phyloP scores from a whole-genome alignment of 2,888 invertebrate genomes.

The Dioctria rufipes region DNA sequence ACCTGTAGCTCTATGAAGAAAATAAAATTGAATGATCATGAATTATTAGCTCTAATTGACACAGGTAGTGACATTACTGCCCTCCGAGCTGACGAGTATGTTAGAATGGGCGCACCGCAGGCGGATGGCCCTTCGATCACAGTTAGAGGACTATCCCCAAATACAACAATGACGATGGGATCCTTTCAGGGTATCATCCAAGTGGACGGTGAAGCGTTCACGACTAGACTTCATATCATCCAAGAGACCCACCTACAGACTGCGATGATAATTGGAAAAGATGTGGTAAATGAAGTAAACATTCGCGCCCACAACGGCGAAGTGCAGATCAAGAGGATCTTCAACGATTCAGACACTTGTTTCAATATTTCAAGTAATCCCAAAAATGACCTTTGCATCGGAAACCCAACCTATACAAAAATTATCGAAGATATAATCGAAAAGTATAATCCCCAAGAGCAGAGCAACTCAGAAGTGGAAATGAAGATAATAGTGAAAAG shows the following conservation, averaged over 20 bases:
- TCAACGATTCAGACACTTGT: too few species aligned
- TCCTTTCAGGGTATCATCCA: too few species aligned
- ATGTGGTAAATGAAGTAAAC: too few species aligned
- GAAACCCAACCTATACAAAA: too few species aligned
- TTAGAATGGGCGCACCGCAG: background rate
- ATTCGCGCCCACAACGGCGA: too few species aligned
- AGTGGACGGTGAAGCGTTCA: background rate
- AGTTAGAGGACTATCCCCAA: background rate
- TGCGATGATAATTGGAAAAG: background rate
- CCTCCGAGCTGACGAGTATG: background rate
- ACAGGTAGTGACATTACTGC: background rate
- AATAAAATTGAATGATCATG: background rate
- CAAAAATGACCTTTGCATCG: too few species aligned
- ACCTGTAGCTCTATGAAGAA: too few species aligned
- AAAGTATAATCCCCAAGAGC: background rate
- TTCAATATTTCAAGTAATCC: too few species aligned
- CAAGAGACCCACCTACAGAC: accelerated
- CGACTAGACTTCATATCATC: background rate
- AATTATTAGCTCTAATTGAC: background rate
- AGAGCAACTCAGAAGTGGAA: background rate
- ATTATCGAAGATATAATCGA: background rate
- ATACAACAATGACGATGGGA: background rate
- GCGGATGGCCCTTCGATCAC: background rate
- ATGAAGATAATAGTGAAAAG: conserved; percentile 6
- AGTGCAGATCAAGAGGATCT: too few species aligned